These are phyloP conservation scores for Drosophila infuscata DNA, from an alignment of 2,888 invertebrate species.

Conservation along the genomic window DNA sequence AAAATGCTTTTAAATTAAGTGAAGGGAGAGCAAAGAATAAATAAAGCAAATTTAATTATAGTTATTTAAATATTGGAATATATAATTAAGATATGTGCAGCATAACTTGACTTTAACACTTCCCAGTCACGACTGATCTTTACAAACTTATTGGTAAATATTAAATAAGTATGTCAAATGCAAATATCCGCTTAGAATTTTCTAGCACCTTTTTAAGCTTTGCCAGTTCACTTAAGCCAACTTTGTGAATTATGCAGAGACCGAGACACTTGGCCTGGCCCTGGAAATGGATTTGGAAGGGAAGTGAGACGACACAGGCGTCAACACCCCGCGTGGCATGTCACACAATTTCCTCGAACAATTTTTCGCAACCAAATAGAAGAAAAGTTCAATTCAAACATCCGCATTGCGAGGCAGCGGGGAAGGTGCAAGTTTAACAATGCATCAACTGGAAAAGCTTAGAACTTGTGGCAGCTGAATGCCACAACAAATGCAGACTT, in stretches of 20 bases:
- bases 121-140: neutral
- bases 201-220: constrained; percentile 5
- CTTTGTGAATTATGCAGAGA: constrained; percentile 28
- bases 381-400: constrained; percentile 63
- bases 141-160: neutral
- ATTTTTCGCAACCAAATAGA: constrained; percentile 66
- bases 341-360: constrained; percentile 43
- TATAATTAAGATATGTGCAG: neutral
- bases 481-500: constrained; percentile 10
- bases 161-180: neutral
- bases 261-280: constrained; percentile 18
- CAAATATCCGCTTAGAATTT: neutral
- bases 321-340: constrained; percentile 58
- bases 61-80: neutral
- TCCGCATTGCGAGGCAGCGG: constrained; percentile 54
- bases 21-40: neutral
- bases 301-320: constrained; percentile 50
- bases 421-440: constrained; percentile 28
- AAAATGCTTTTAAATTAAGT: constrained; percentile 1
- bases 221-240: constrained; percentile 15
- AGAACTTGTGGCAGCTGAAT: constrained; percentile 47
- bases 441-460: constrained; percentile 42
- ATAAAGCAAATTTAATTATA: neutral
- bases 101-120: neutral
- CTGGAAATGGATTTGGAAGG: constrained; percentile 15